Conservation (phyloP, 92 coral and sea anemone genomes). For the Heliopora coerulea region DNA sequence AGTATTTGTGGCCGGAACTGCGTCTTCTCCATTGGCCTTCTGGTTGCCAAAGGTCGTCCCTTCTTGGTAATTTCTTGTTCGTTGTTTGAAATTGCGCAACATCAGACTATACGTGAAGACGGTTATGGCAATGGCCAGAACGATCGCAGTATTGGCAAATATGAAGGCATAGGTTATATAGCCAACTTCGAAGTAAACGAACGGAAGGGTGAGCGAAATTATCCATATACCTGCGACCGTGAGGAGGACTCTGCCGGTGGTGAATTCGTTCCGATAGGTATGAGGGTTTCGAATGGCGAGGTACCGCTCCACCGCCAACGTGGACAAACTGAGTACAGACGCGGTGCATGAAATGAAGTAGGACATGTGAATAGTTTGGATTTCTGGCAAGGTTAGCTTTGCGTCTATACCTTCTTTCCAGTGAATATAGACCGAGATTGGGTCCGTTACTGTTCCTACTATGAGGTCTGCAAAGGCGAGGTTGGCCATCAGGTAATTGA, state of each 20-base stretch:
- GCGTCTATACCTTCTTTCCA: slow-evolving; percentile 49
- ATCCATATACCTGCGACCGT: slow-evolving; percentile 50
- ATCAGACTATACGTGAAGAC: slow-evolving; percentile 48
- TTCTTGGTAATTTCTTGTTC: slow-evolving; percentile 37
- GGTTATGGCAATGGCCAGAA: slow-evolving; percentile 49
- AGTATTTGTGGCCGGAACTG: background rate
- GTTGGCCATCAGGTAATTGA: slow-evolving; percentile 57
- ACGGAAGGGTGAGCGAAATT: slow-evolving; percentile 51
- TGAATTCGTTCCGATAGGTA: slow-evolving; percentile 48
- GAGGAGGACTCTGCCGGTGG: slow-evolving; percentile 34
- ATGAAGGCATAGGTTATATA: slow-evolving; percentile 60
- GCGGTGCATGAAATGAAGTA: slow-evolving; percentile 65
- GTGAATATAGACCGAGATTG: slow-evolving; percentile 58
- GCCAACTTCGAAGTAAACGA: slow-evolving; percentile 55
- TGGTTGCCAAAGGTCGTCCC: slow-evolving; percentile 19
- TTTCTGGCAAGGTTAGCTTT: slow-evolving; percentile 2
- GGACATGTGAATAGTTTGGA: slow-evolving; percentile 46
- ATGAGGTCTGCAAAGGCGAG: slow-evolving; percentile 65
- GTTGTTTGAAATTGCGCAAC: slow-evolving; percentile 27
- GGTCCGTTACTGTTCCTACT: slow-evolving; percentile 64
- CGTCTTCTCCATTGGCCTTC: slow-evolving; percentile 10
- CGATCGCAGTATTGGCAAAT: slow-evolving; percentile 58
- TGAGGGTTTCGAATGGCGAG: slow-evolving; percentile 40
- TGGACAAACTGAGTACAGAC: slow-evolving; percentile 58
- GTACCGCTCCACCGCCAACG: slow-evolving; percentile 55